Percentiles rank a stretch among this genome's conserved stretches.
Evolutionary conservation across 2,888 invertebrate genomes (phyloP).

Genomic region (Rhimphoctona megacephalus): DNA sequence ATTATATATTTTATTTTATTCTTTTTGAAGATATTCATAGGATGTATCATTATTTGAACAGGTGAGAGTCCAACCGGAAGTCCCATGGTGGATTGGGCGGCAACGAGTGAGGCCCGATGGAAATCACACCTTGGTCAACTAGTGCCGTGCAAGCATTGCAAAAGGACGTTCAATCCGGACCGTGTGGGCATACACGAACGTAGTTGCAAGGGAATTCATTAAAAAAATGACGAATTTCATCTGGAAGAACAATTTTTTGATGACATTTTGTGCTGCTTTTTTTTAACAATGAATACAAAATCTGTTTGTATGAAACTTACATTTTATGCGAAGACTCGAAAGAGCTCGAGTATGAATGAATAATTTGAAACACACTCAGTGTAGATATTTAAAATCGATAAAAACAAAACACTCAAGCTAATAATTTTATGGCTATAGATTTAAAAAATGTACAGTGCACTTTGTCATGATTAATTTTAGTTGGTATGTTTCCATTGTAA

Average conservation of each 20-base stretch:
- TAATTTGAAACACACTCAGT: neutral
- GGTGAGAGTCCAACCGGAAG: conserved; percentile 72
- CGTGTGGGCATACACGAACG: conserved; percentile 87
- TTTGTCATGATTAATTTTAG: conserved; percentile 35
- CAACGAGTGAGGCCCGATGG: conserved; percentile 85
- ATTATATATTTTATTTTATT: neutral
- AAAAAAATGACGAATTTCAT: conserved; percentile 10
- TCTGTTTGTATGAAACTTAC: neutral
- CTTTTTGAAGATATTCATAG: neutral
- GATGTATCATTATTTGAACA: conserved; percentile 65
- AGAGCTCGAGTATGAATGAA: neutral
- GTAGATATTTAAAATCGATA: neutral
- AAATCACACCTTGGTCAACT: conserved; percentile 86
- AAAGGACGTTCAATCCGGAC: conserved; percentile 88
- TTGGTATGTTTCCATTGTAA: conserved; percentile 48
- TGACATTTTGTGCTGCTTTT: conserved; percentile 16
- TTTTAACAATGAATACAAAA: neutral
- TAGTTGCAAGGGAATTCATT: conserved; percentile 85
- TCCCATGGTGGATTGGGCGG: conserved; percentile 76
- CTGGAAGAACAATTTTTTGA: conserved; percentile 5
- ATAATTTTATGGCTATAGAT: conserved; percentile 37
- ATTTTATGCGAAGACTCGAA: neutral
- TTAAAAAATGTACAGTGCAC: conserved; percentile 60
- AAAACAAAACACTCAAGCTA: conserved; percentile 19
- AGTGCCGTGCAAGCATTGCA: conserved; percentile 87